phyloP scores from a whole-genome alignment of 2,113 vertebrate genomes.

The Albula glossodonta region DNA sequence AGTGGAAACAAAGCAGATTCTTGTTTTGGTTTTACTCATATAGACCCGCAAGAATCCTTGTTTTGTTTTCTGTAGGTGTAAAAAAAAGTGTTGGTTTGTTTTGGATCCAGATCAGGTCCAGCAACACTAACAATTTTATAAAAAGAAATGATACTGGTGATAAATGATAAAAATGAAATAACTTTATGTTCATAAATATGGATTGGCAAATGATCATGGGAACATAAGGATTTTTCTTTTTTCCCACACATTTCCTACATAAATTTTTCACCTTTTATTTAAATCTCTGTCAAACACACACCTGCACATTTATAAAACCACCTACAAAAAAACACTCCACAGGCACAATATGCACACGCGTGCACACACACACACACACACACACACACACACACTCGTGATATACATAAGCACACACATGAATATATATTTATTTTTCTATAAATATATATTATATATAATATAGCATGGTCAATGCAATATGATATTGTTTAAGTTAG shows the following conservation, averaged over 20 bases:
- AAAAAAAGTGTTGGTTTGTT: not conserved
- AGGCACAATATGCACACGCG: not conserved
- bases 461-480: too few species aligned
- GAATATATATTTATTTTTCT: too few species aligned
- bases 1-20: not conserved
- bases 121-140: not conserved
- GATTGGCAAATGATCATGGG: not conserved
- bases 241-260: too few species aligned
- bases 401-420: too few species aligned
- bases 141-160: not conserved
- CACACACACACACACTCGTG: not conserved
- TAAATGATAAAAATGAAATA: not conserved
- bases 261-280: too few species aligned
- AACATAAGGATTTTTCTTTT: too few species aligned
- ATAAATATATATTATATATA: too few species aligned
- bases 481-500: too few species aligned
- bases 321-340: not conserved
- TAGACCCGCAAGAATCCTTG: not conserved
- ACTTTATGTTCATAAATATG: not conserved
- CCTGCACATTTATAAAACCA: too few species aligned
- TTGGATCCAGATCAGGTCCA: not conserved
- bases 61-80: too few species aligned
- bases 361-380: not conserved
- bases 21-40: not conserved
- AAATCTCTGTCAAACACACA: too few species aligned